Evolutionary conservation across 2,888 invertebrate genomes (phyloP), one percentile per base, ranked within the genome.

Genomic region (Camptogramma bilineatum): DNA sequence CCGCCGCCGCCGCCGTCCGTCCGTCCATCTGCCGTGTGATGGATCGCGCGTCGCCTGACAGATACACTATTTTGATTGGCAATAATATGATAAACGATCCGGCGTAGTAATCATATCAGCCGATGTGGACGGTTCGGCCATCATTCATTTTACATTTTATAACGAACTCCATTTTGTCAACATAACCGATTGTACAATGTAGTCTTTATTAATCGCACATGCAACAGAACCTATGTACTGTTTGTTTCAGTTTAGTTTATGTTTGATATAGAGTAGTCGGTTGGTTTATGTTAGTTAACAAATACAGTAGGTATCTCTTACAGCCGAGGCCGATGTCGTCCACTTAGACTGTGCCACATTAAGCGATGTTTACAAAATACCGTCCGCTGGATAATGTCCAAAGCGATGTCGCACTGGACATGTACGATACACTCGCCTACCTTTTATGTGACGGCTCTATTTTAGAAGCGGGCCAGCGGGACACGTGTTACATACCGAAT

Each of bases 11-110:
- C 28, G 28, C 13, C 34, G 34, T n/a, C 76, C 78, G 77, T 16
- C 44, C 80, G 79, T 82, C 85, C 87, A 80, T 84, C 85, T 79
- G 78, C 76, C 81, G 76, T 74, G 73, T 90, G 90, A 92, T 88
- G 90, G 90, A 93, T 92, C 85, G 83, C 85, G 83, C 86, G 82
- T 80, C 81, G 86, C 87, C 89, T 86, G 87, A 89, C 90, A 90
- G 93, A 92, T 87, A 93, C 93, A 92, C 92, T 92, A 93, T 93
- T 93, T 93, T 93, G 93, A 93, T 92, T 92, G 93, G 92, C 92
- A 91, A 90, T 90, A 91, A 87, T 91, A 88, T 90, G 88, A 91
- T 90, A 86, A 88, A 90, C 84, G 89, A 91, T 87, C 87, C 87
- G 82, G 81, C 82, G 81, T 84, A 87, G 88, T 89, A 85, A 86